phyloP scores from a whole-genome alignment of 2,113 vertebrate species.

The Redunca redunca region DNA sequence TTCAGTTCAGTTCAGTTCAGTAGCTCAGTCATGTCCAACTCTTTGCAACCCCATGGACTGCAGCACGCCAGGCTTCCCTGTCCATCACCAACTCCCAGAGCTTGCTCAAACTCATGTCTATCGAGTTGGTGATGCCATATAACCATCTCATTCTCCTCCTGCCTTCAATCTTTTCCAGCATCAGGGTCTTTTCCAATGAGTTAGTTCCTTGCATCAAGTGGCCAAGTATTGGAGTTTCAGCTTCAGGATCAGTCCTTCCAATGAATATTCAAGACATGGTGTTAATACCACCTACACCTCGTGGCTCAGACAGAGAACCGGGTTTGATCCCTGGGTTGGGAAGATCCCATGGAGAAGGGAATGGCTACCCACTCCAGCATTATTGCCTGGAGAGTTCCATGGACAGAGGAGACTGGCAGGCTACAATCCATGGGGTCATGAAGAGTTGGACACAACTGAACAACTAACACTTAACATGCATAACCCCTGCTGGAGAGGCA shows the following conservation, averaged over 20 bases:
- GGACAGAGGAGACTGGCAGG: neutral
- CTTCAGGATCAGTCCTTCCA: neutral
- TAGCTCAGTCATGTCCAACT: fast-evolving
- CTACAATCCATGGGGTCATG: neutral
- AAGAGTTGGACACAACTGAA: neutral
- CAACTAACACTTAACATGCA: neutral
- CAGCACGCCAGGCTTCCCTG: neutral
- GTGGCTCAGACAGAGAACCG: fast-evolving
- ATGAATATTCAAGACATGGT: neutral
- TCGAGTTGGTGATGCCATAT: neutral
- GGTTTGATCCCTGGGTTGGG: neutral
- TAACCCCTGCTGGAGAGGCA: fast-evolving
- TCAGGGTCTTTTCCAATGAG: neutral
- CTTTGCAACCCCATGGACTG: neutral
- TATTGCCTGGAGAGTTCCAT: neutral
- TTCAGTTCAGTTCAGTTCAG: neutral
- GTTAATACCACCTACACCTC: neutral
- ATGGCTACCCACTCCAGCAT: neutral
- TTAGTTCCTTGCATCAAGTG: neutral
- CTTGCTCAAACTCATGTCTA: neutral
- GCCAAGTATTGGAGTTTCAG: neutral
- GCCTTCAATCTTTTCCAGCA: neutral
- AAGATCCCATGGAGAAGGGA: neutral
- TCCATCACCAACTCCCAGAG: neutral
- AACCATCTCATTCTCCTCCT: neutral